A percentile compares a stretch with the other conserved stretches of the same genome.
Conservation (phyloP, 1,140 invertebrate genomes). For the Leptoteleia sp. region DNA sequence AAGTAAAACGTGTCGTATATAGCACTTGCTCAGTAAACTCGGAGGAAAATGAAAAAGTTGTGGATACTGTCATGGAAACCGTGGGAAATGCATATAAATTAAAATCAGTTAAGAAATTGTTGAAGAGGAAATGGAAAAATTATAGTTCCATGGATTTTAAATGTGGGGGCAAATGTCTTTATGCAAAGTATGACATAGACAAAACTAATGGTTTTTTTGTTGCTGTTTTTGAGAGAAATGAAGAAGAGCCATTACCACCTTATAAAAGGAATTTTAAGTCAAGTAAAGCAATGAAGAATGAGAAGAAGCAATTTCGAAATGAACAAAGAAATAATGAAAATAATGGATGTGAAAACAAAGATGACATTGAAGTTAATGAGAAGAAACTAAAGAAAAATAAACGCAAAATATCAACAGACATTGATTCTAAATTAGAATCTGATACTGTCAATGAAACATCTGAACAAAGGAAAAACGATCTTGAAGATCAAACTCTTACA, state of each 20-base stretch:
- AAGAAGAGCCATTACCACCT: constrained; percentile 65
- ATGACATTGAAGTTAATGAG: too few species aligned
- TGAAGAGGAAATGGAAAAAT: constrained; percentile 86
- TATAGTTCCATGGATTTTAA: constrained; percentile 85
- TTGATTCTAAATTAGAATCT: too few species aligned
- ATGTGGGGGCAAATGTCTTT: constrained; percentile 88
- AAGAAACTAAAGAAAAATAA: too few species aligned
- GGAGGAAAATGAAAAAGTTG: constrained; percentile 96
- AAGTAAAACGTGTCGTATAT: constrained; percentile 93
- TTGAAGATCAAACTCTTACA: too few species aligned
- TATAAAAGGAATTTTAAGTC: constrained; percentile 13
- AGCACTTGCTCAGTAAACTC: constrained; percentile 95
- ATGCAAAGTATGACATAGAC: constrained; percentile 87
- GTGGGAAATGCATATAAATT: constrained; percentile 84
- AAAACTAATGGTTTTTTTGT: constrained; percentile 97
- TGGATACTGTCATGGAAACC: constrained; percentile 84
- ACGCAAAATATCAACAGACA: too few species aligned
- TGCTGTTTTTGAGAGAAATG: constrained; percentile 89
- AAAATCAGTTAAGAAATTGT: constrained; percentile 82
- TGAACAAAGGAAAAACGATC: too few species aligned
- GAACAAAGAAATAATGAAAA: too few species aligned
- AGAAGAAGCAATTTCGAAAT: constrained; percentile 14
- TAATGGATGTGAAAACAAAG: too few species aligned
- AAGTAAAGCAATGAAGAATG: neutral
- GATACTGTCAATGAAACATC: too few species aligned